phyloP scores from a whole-genome alignment of 1,140 invertebrate species.

The Eriocheir sinensis region DNA sequence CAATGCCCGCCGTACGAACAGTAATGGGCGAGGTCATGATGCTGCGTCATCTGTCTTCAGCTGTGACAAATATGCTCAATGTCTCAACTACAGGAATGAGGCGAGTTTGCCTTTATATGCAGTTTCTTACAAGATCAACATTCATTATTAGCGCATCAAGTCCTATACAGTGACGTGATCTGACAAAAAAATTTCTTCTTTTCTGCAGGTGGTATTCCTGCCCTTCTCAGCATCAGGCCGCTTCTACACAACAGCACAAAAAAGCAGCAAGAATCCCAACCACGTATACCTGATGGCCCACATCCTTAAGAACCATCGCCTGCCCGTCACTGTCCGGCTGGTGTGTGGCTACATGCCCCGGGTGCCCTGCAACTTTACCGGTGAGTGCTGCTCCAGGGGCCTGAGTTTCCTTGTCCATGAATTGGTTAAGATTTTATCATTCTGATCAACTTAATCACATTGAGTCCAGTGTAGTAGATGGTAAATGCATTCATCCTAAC shows the following conservation, averaged over 20 bases:
- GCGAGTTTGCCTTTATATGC: constrained; percentile 66
- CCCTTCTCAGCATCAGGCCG: constrained; percentile 81
- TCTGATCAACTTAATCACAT: no score
- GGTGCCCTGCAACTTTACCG: constrained; percentile 81
- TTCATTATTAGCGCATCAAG: no score
- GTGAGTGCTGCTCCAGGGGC: constrained; percentile 72
- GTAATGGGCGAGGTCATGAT: constrained; percentile 75
- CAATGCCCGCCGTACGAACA: constrained; percentile 78
- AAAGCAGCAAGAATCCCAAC: constrained; percentile 80
- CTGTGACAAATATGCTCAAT: constrained; percentile 81
- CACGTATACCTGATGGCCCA: constrained; percentile 81
- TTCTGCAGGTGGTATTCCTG: constrained; percentile 81
- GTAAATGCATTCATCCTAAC: no score
- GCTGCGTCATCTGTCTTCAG: constrained; percentile 29
- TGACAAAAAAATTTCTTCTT: constrained; percentile 45
- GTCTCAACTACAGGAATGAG: constrained; percentile 81
- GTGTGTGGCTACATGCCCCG: constrained; percentile 81
- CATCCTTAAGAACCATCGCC: constrained; percentile 80
- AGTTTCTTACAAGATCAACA: no score
- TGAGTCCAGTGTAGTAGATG: no score
- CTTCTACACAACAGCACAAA: constrained; percentile 81
- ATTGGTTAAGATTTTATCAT: no score
- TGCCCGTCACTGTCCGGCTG: constrained; percentile 81
- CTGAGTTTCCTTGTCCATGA: no score
- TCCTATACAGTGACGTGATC: neutral